These are phyloP conservation scores for Trimorus sp. DNA, from an alignment of 2,888 invertebrate genomes.

Conservation along the genomic window DNA sequence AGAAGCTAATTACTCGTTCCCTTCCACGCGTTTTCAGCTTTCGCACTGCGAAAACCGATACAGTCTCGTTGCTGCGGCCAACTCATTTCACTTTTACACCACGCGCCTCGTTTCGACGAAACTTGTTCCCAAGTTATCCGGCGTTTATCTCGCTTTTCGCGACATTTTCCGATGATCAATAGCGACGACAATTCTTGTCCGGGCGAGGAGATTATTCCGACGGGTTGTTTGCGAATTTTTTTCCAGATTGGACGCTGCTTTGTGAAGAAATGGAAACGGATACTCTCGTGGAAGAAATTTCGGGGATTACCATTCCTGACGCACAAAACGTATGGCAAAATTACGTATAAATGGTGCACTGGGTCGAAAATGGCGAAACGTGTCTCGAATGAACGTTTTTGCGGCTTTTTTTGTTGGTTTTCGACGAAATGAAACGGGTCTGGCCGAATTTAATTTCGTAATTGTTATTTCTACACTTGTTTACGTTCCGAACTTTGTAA, in stretches of 20 bases:
- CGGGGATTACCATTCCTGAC: too few relatives aligned
- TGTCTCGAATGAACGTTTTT: too few relatives aligned
- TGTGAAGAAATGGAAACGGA: conserved; percentile 11
- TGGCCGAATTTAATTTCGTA: too few relatives aligned
- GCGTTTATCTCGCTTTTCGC: conserved; percentile 52
- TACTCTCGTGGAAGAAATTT: too few relatives aligned
- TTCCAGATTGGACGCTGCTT: conserved; percentile 37
- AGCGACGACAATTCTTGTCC: conserved; percentile 42
- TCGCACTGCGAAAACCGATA: conserved; percentile 47
- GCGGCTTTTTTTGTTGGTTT: too few relatives aligned
- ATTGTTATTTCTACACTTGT: too few relatives aligned
- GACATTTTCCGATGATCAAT: conserved; percentile 57
- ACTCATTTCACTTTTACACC: conserved; percentile 62
- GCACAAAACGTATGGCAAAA: too few relatives aligned
- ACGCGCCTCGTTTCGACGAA: conserved; percentile 52
- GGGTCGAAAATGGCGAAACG: too few relatives aligned
- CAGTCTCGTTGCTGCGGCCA: conserved; percentile 52
- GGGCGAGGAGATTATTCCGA: conserved; percentile 27
- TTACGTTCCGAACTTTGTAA: too few relatives aligned
- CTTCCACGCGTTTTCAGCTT: conserved; percentile 60
- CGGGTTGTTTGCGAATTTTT: conserved; percentile 35
- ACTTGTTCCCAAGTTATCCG: conserved; percentile 59
- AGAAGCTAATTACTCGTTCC: conserved; percentile 71
- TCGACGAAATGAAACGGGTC: too few relatives aligned
- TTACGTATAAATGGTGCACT: too few relatives aligned